Base-by-base conservation (phyloP, 2,888 invertebrate species). In the Crepidodera aurea region DNA sequence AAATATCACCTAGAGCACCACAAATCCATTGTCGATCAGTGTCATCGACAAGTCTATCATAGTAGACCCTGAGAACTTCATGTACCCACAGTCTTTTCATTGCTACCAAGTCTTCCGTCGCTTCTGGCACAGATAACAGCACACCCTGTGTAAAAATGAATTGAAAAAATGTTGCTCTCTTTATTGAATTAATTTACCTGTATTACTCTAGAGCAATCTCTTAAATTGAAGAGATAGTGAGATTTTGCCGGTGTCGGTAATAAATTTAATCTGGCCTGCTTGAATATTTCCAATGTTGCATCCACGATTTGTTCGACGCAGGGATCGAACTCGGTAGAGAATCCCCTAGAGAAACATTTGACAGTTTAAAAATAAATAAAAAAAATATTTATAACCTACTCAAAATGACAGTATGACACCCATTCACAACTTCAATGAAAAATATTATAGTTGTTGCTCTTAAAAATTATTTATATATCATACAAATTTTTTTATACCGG, bases 61-160 rank as follows among this genome's bases (percentile, higher is more conserved):
- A 91, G 79, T 95, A 98, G 0, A 97, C 96, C 1, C 98, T 87
- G 66, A 95, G 83, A 22, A 95, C 89, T 83, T 97, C 97, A 78
- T 97, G 97, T 0, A 96, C 90, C 97, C 97, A 98, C 0, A 97
- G 84, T 54, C 96, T 85, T 74, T 96, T 94, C 86, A 97, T 93
- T 0, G 92, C 90, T 46, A 87, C 85, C 22, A 94, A 81, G 69
- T 93, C 92, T 69, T 93, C 92, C 75, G 93, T 93, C 2, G 94
- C 93, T 83, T 96, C 96, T 0, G 97, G 96, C 2, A 94, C 93
- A 0, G 96, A 96, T 1, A 97, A 80, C 4, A 97, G 82, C 0
- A 97, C 92, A 6, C 97, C 97, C 91, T 93, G 83, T 68, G 73
- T 65, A 62, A 53, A 55, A 37, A 64, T n/a, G n/a, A n/a, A n/a